Evolutionary conservation across 1,140 invertebrate species (phyloP), one percentile per base, ranked within the genome.

Genomic region (Zaprionus ornatus): DNA sequence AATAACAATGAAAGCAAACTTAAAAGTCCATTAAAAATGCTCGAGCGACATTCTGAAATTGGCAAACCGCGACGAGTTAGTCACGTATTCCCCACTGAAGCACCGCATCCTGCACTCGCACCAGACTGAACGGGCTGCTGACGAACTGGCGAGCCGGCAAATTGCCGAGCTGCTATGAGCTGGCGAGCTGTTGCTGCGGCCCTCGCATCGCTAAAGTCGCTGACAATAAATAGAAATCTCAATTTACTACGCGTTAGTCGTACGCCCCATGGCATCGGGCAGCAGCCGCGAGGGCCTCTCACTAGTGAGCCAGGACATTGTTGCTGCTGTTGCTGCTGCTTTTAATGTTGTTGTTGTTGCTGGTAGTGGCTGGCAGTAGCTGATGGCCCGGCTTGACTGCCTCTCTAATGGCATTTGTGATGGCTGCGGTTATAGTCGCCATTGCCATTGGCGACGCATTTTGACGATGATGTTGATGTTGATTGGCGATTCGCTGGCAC

Each of bases 11-110:
- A 81, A 87, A 87, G 77, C 70, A 67, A 90, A 88, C 86, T 88
- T 88, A 88, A 88, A 88, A 88, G 85, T 88, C 85, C 85, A 88
- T 88, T 88, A 88, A 88, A 88, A 88, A 72, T 72, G 85, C 85
- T 88, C 73, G 78, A 77, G 74, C 72, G 85, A 81, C 81, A 90
- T 90, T 79, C 76, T 84, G 59, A 80, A 87, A 79, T 84, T 76
- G 80, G 40, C 84, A 80, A 81, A 78, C 77, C 78, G 74, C 77
- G 71, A 74, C 81, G 70, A 81, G 79, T 82, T 73, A 77, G 52
- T 74, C 78, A 90, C 75, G 60, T 55, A 62, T 52, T 42, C 48
- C 4, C 25, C 6, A 15, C 25, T 15, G 9, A 45, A 54, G 50
- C 66, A 67, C 27, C 50, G 32, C 29, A 35, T 15, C 17, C 42